phyloP scores from a whole-genome alignment of 2,797 vertebrate species.

The Sebastes minor region DNA sequence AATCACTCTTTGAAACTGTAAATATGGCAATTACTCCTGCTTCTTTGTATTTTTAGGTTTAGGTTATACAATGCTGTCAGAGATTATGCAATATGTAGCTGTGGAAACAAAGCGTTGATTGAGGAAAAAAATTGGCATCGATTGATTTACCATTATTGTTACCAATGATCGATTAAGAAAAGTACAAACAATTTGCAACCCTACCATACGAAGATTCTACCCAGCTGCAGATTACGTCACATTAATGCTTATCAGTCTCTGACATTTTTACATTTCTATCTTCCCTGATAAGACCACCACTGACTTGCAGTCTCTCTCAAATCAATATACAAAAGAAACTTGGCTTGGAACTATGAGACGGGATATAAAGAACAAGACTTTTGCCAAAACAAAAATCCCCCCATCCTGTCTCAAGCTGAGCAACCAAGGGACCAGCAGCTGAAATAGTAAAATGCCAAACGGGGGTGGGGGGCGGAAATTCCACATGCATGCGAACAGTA shows the following conservation, averaged over 20 bases:
- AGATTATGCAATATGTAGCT: not conserved
- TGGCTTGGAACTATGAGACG: not conserved
- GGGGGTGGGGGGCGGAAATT: constrained; percentile 72
- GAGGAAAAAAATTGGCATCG: not conserved
- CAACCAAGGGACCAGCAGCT: constrained; percentile 57
- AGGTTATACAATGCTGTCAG: not conserved
- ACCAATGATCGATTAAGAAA: not conserved
- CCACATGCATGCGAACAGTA: constrained; percentile 65
- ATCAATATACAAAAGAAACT: not conserved
- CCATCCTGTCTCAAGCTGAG: constrained; percentile 48
- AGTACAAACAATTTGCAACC: not conserved
- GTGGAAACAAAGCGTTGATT: not conserved
- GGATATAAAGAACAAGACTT: not conserved
- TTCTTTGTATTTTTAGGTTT: too few relatives aligned
- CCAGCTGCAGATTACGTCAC: not conserved
- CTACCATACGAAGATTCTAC: not conserved
- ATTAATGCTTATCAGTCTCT: not conserved
- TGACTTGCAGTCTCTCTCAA: not conserved
- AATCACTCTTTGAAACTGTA: too few relatives aligned
- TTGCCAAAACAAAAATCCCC: constrained; percentile 15
- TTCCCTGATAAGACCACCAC: not conserved
- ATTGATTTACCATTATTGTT: accelerated
- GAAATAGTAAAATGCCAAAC: constrained; percentile 63
- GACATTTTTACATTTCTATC: not conserved
- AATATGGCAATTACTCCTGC: too few relatives aligned